Evolutionary conservation across 2,888 invertebrate species (phyloP), one percentile per base, ranked within the genome.

Genomic region (Microctonus hyperodae): DNA sequence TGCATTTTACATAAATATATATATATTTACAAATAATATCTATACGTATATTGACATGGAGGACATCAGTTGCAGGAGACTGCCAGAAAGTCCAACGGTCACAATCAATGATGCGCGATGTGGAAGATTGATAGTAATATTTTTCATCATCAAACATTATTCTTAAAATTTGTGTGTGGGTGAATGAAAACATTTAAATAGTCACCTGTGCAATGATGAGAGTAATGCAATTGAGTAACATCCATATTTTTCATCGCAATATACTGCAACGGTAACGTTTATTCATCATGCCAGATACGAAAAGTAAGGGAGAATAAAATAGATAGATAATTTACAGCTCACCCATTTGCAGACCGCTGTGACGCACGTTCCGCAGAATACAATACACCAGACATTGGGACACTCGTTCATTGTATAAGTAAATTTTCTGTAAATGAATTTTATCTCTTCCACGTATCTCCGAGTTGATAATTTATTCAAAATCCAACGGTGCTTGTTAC

Each of bases 81-180:
- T 71, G 65, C 69, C 67, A 67, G 63, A 69, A 65, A 58, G 22
- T 31, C 35, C 55, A 23, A 44, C 62, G 59, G 35, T 57, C 57
- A 58, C 58, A 61, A 65, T 62, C 65, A 58, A 68, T 67, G 65
- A 56, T 48, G 37, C 44, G 53, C 58, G 44, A 20, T 16, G 56
- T 31, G 31, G 7, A 69, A 69, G 67, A 69, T 68, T 69, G 64
- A 64, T 68, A 59, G 64, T 58, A 58, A 40, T 44, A 63, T 65
- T 62, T 53, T 53, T 62, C 7, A 31, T 5, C 31, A 31, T 31
- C 31, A 31, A 31, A 28, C 48, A n/a, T 50, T 11, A 40, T n/a
- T 6, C 40, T 63, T 44, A 50, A 53, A 63, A 51, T 53, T 25
- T 51, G 65, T 33, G 31, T 55, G 69, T 69, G 63, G 64, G 68